Conservation (phyloP, 1,140 invertebrate genomes). For the Meteorus sp. region DNA sequence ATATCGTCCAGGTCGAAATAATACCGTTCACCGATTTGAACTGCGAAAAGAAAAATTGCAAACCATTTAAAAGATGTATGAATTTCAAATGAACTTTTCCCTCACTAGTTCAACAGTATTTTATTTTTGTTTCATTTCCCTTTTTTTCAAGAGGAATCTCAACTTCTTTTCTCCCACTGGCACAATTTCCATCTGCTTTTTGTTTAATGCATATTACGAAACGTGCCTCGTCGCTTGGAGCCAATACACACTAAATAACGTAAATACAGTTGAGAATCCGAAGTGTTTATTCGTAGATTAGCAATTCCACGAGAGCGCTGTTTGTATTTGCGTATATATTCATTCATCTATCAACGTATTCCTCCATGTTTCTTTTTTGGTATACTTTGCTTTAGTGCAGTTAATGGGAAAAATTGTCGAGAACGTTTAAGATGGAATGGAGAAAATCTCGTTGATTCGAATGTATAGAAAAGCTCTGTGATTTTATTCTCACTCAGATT, state of each 20-base stretch:
- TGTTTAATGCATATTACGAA: slow-evolving; percentile 29
- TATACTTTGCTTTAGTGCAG: neutral
- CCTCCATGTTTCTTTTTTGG: neutral
- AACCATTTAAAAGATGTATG: no score
- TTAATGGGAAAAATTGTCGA: slow-evolving; percentile 21
- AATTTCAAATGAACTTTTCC: no score
- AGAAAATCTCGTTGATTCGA: no score
- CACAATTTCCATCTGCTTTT: neutral
- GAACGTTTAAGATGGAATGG: slow-evolving; percentile 3
- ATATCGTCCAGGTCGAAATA: no score
- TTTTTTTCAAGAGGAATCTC: neutral
- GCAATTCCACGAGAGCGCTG: slow-evolving; percentile 23
- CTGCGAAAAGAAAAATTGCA: no score
- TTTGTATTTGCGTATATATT: neutral
- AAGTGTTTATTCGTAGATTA: slow-evolving; percentile 24
- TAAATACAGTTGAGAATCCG: slow-evolving; percentile 22
- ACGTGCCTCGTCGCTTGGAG: slow-evolving; percentile 14
- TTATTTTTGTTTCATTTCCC: no score
- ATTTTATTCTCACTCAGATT: no score
- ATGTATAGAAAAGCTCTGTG: no score
- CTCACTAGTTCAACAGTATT: no score
- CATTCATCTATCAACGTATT: no score
- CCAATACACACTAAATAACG: slow-evolving; percentile 4
- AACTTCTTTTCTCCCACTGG: neutral
- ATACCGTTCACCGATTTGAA: no score